A percentile compares a stretch with the other conserved stretches of the same genome.
These are phyloP conservation scores for Melanotaenia pygmaea DNA, from an alignment of 2,797 vertebrate genomes.

Conservation along the genomic window DNA sequence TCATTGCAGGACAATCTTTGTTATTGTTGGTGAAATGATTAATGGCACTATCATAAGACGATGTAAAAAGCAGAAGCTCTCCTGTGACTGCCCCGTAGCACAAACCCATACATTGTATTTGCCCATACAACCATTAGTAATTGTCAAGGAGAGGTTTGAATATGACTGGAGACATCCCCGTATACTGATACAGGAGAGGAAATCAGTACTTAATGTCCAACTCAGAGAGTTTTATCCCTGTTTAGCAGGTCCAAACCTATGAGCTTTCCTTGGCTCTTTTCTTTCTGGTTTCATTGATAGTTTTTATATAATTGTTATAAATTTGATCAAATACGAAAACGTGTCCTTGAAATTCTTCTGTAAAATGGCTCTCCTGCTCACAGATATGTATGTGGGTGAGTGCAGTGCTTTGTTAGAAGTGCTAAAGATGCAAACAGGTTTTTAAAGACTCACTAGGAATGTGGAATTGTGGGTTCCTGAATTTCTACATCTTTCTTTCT, in stretches of 20 bases:
- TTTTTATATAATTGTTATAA: constrained; percentile 10
- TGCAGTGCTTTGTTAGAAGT: background rate
- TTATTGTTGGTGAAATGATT: constrained; percentile 60
- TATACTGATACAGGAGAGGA: constrained; percentile 45
- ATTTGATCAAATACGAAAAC: background rate
- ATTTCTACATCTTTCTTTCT: constrained; percentile 22
- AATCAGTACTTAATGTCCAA: constrained; percentile 57
- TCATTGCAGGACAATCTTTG: background rate
- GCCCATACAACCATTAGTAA: constrained; percentile 28
- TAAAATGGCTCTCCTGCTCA: constrained; percentile 5
- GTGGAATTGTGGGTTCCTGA: constrained; percentile 42
- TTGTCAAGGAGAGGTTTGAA: constrained; percentile 40
- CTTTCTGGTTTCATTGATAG: constrained; percentile 17
- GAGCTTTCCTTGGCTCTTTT: background rate
- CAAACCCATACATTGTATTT: constrained; percentile 20
- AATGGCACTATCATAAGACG: constrained; percentile 45
- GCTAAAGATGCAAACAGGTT: background rate
- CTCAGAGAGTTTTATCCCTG: constrained; percentile 41
- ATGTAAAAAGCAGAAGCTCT: constrained; percentile 37
- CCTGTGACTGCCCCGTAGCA: constrained; percentile 25
- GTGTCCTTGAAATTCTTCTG: constrained; percentile 1
- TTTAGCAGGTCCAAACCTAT: constrained; percentile 41
- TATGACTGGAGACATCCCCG: constrained; percentile 22
- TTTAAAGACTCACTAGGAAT: constrained; percentile 50
- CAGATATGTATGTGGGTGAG: constrained; percentile 23